phyloP scores from a whole-genome alignment of 53 echinoderm and acorn worm genomes.

The Antedon mediterranea region DNA sequence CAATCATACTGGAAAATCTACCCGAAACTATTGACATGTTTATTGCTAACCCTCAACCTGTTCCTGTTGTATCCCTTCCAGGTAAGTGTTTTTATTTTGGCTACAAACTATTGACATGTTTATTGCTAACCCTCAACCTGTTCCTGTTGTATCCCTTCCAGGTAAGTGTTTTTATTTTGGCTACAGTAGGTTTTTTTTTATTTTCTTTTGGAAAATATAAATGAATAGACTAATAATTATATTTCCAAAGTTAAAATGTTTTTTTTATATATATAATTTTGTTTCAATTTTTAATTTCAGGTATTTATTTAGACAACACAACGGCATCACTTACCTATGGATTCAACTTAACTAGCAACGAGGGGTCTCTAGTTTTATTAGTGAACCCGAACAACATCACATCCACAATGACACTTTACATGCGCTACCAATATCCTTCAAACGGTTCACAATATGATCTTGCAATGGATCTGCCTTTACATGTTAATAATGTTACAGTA shows the following conservation, averaged over 20 bases:
- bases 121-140: too few relatives aligned
- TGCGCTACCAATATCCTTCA: slow-evolving; percentile 2
- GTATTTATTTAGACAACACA: not conserved
- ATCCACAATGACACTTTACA: slow-evolving; percentile 1
- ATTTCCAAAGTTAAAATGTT: too few relatives aligned
- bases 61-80: too few relatives aligned
- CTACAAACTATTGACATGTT: too few relatives aligned
- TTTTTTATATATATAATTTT: too few relatives aligned
- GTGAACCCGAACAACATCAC: slow-evolving; percentile 7
- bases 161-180: too few relatives aligned
- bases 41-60: slow-evolving; percentile 16
- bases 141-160: too few relatives aligned
- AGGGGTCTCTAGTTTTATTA: slow-evolving; percentile 4
- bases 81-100: too few relatives aligned
- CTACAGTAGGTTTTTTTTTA: too few relatives aligned
- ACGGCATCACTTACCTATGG: not conserved
- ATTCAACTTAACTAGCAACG: slow-evolving; percentile 20
- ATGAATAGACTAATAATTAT: too few relatives aligned
- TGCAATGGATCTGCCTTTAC: not conserved
- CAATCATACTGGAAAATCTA: slow-evolving; percentile 25
- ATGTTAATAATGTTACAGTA: not conserved
- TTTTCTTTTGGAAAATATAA: too few relatives aligned
- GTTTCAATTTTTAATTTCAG: not conserved
- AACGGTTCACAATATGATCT: slow-evolving; percentile 12
- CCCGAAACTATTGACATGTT: slow-evolving; percentile 37